phyloP scores from a whole-genome alignment of 2,113 vertebrate species.

The Brachionichthys hirsutus region DNA sequence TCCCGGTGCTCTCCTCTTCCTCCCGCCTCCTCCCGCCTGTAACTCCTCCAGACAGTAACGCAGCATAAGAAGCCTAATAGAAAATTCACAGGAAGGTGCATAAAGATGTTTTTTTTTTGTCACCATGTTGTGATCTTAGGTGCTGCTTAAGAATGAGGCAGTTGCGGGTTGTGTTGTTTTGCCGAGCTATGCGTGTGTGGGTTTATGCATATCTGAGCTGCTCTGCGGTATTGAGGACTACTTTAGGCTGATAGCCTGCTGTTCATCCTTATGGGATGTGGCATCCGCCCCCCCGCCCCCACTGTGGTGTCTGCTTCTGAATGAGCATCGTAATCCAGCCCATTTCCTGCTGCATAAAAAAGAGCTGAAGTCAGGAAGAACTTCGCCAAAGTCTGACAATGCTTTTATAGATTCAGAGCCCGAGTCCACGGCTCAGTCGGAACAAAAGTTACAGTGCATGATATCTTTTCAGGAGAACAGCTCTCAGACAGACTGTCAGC shows the following conservation, averaged over 20 bases:
- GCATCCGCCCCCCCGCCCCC: slow-evolving; percentile 37
- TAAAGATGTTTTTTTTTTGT: slow-evolving; percentile 42
- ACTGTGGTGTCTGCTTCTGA: slow-evolving; percentile 44
- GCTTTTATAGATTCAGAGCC: slow-evolving; percentile 21
- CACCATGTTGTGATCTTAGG: slow-evolving; percentile 48
- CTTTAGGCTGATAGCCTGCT: slow-evolving; percentile 44
- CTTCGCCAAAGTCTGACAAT: slow-evolving; percentile 28
- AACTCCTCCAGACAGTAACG: slow-evolving; percentile 23
- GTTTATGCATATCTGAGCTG: slow-evolving; percentile 25
- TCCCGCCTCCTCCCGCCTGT: slow-evolving; percentile 15
- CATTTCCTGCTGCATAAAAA: slow-evolving; percentile 20
- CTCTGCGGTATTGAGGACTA: slow-evolving; percentile 19
- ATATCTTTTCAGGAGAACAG: slow-evolving; percentile 18
- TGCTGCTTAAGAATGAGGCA: slow-evolving; percentile 30
- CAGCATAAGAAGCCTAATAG: slow-evolving; percentile 26
- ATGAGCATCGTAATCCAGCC: slow-evolving; percentile 34
- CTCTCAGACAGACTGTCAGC: slow-evolving; percentile 12
- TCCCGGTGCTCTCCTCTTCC: slow-evolving; percentile 27
- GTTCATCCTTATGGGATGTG: slow-evolving; percentile 38
- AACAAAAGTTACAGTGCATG: slow-evolving; percentile 3
- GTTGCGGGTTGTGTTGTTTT: slow-evolving; percentile 44
- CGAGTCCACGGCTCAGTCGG: not conserved
- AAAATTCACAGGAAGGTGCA: slow-evolving; percentile 37
- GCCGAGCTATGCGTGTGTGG: slow-evolving; percentile 56
- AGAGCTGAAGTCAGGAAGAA: slow-evolving; percentile 35